Conservation (phyloP, 2,113 vertebrate species). For the Lepidothrix coronata region DNA sequence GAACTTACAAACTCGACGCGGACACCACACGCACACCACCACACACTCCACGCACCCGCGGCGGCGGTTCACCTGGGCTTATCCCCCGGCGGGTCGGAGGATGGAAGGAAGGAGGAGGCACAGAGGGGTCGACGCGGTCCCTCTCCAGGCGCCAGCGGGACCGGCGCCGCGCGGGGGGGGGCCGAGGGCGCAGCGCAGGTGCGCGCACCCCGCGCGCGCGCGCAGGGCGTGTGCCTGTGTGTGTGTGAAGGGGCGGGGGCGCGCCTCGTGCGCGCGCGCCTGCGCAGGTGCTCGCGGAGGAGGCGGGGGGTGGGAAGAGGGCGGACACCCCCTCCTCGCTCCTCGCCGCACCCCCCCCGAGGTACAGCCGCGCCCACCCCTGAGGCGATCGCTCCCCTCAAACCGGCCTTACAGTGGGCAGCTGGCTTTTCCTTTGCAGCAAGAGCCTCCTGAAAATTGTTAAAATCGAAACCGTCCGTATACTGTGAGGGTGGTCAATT, state of each 20-base stretch:
- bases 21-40: neutral
- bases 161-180: neutral
- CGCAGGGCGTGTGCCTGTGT: neutral
- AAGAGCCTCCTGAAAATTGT: fast-evolving
- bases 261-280: neutral
- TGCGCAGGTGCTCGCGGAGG: neutral
- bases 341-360: neutral
- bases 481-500: fast-evolving
- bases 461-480: fast-evolving
- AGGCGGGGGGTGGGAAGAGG: neutral
- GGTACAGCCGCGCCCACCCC: neutral
- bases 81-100: neutral
- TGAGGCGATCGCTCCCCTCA: fast-evolving
- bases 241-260: neutral
- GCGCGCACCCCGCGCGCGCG: neutral
- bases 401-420: fast-evolving
- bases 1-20: neutral
- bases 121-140: neutral
- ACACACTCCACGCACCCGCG: neutral
- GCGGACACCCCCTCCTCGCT: neutral
- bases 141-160: neutral
- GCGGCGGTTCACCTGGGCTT: neutral
- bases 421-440: fast-evolving
- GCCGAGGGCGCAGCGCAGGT: neutral
- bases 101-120: neutral